These are phyloP conservation scores for Lophotriccus pileatus DNA, from an alignment of 2,797 vertebrate genomes.

Conservation along the genomic window DNA sequence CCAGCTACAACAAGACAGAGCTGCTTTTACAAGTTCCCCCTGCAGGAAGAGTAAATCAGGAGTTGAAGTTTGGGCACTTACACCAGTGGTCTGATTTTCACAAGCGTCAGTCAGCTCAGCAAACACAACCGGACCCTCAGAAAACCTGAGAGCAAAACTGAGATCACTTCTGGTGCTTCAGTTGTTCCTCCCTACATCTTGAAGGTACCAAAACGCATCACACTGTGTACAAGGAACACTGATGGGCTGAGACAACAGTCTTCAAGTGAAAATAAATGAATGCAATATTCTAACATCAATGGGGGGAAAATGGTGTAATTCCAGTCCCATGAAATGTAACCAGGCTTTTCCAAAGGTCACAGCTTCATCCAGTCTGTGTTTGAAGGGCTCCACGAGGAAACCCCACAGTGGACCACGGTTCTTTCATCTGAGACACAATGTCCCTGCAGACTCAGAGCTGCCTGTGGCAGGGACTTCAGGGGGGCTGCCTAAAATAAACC, in stretches of 20 bases:
- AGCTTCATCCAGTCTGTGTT: not conserved
- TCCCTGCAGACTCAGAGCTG: not conserved
- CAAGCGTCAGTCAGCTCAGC: not conserved
- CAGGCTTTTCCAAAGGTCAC: not conserved
- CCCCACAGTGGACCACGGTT: not conserved
- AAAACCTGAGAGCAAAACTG: not conserved
- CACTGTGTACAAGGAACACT: not conserved
- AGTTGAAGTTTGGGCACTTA: not conserved
- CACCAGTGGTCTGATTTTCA: not conserved
- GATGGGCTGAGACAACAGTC: not conserved
- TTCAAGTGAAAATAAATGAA: not conserved
- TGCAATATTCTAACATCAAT: fast-evolving
- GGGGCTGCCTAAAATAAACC: not conserved
- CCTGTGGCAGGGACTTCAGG: not conserved
- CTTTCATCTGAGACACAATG: not conserved
- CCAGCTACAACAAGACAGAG: not conserved
- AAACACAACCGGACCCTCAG: not conserved
- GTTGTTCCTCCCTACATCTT: not conserved
- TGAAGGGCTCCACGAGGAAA: not conserved
- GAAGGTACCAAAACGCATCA: not conserved
- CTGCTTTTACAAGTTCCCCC: not conserved
- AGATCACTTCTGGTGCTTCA: not conserved
- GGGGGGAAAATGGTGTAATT: not conserved
- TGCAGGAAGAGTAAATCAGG: not conserved
- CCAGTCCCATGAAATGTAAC: not conserved